Evolutionary conservation across 1,140 invertebrate genomes (phyloP), one percentile per base, ranked within the genome.

Genomic region (Acromyrmex echinatior): DNA sequence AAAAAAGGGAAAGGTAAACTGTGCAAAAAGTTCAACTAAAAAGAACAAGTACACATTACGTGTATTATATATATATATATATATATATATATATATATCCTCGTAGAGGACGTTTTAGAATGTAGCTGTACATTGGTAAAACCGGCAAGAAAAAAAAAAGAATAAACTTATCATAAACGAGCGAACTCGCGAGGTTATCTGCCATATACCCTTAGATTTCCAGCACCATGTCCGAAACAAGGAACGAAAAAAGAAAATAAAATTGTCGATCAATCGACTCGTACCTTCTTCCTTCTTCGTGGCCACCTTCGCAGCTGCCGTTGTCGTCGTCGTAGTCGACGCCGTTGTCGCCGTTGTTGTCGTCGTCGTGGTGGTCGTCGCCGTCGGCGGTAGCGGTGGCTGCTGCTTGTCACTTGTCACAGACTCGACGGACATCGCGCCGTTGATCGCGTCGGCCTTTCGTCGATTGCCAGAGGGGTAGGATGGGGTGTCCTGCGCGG

Each of bases 331-430:
- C 2, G 45, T 14, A 2, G 39, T 14, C 9, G 35, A 21, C 14
- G 25, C 21, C 9, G 45, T 6, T 31, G 45, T 28, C 56, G 39
- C 14, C 88, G 88, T 84, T 80, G 78, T 91, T 18, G 84, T 28
- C 21, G 68, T 9, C 31, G 65, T 18, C 49, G 66, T 10, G 5
- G 58, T 14, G 85, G 88, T 60, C 81, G 86, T 91, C 90, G 78
- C 81, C 31, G 31, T 77, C 62, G 62, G 18, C 39, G 92, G 90
- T 66, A 89, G 88, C 82, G 92, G 90, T 66, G 90, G 88, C 82
- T 90, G 91, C 87, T 91, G 93, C 88, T 92, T 94, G 86, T 94
- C 93, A 92, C 91, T 94, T 87, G 93, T 93, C 86, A 92, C 91
- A 88, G 93, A 92, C 86, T 94, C 92, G 63, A 91, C 80, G 86